Base-by-base conservation (phyloP, 2,888 invertebrate species). In the Parasteatoda lunata region DNA sequence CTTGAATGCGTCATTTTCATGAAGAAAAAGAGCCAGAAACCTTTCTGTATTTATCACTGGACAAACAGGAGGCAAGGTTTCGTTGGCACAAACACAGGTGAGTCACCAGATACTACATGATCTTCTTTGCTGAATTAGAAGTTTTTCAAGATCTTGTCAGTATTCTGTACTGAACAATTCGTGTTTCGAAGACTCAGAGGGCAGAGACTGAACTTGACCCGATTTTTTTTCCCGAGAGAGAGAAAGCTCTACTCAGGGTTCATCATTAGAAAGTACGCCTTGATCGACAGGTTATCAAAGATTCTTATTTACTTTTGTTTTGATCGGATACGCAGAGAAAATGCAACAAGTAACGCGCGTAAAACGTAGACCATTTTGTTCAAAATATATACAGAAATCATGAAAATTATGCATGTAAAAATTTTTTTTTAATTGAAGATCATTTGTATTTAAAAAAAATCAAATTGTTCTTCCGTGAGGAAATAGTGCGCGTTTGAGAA, bases 41-140 rank as follows among this genome's bases (percentile, higher is more conserved):
- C 71, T 9, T 47, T 51, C 78, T 64, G 59, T 79, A 70, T 47
- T n/a, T 70, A 70, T 82, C 70, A 76, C 82, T 82, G 82, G 76
- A 69, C 76, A 82, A 82, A 82, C 51, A 82, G 45, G 30, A 51
- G 71, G 64, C 76, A 75, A 81, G 81, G 76, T 76, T 45, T 15
- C 65, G 76, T 72, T 47, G 69, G 69, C 68, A 54, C 77, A 77
- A 69, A 66, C 30, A 68, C 82, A 82, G 76, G 76, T 82, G 82
- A 82, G 59, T 82, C 76, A 69, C 70, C 30, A 30, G 78, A 59
- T 52, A 7, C 9, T n/a, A 7, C 4, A 7, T 59, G 59, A 59
- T 59, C 59, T 59, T 59, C 7, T 59, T 59, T n/a, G 9, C 59
- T 59, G 59, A 59, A 59, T 59, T 13, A 59, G 30, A 30, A 13